Conservation (phyloP, 2,113 vertebrate genomes). For the Polyodon spathula region DNA sequence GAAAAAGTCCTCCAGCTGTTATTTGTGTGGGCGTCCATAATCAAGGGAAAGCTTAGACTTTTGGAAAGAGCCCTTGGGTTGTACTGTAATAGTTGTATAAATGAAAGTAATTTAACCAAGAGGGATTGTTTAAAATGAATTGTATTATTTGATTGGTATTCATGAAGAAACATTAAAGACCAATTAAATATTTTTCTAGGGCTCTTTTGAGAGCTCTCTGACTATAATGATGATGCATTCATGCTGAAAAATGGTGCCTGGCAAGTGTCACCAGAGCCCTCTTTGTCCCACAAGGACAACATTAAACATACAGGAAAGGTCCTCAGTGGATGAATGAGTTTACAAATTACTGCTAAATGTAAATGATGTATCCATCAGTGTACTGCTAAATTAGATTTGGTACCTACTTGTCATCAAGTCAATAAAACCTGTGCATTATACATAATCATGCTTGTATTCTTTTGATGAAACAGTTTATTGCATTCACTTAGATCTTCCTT, state of each 20-base stretch:
- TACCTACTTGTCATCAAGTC: conserved; percentile 50
- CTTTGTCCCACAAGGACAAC: conserved; percentile 49
- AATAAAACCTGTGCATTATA: conserved; percentile 58
- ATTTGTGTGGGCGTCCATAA: too few species aligned
- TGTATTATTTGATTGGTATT: neutral
- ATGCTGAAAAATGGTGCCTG: conserved; percentile 42
- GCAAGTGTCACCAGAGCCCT: conserved; percentile 39
- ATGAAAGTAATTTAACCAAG: too few species aligned
- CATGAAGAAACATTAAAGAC: conserved; percentile 35
- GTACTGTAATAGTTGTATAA: too few species aligned
- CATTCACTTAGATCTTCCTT: conserved; percentile 51
- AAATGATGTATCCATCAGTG: conserved; percentile 40
- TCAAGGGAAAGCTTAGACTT: too few species aligned
- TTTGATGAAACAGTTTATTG: conserved; percentile 50
- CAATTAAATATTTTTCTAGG: conserved; percentile 53
- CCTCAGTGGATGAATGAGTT: conserved; percentile 68
- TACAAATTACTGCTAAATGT: conserved; percentile 69
- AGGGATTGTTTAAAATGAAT: neutral
- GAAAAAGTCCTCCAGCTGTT: too few species aligned
- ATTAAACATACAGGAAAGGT: conserved; percentile 64
- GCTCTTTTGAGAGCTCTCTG: conserved; percentile 37
- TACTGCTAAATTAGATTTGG: neutral
- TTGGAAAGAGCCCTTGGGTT: too few species aligned
- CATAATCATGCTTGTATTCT: conserved; percentile 63
- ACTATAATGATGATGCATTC: conserved; percentile 32